Evolutionary conservation across 2,113 vertebrate genomes (phyloP), one percentile per base, ranked within the genome.

Genomic region (Eidolon helvum): DNA sequence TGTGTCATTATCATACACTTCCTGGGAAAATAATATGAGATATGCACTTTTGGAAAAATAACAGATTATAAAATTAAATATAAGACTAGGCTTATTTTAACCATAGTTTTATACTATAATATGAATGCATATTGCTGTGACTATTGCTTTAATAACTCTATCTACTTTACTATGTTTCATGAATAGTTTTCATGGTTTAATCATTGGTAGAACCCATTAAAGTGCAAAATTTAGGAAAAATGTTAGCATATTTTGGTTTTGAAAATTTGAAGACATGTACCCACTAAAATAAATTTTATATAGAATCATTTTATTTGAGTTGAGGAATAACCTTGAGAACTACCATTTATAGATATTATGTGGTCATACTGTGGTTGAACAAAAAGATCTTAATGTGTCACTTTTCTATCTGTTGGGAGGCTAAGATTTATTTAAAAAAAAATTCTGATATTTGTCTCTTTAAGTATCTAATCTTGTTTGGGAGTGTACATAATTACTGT

Each of bases 1-100:
- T 86, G 77, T 78, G 66, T 92, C 61, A 96, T 95, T 95, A 86
- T 77, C 22, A 45, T 88, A 43, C 68, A 78, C 35, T 94, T 96
- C 88, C 74, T 94, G 55, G 65, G 91, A 88, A 97, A 94, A 91
- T 4, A 85, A 6, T 91, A 45, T 93, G 50, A 91, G 61, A 72
- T 87, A 63, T 43, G 61, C 19, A 74, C 28, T 89, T 96, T 95
- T 79, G 28, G 12, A 83, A 96, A 94, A 83, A 50, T 92, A 90
- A 48, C 15, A 48, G 35, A 65, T 7, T 92, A 59, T 95, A 94
- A 87, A 96, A 93, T 82, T 87, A 90, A 94, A 83, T 68, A 26
- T 68, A 65, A 66, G 30, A 53, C 43, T 68, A 71, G 87, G 26
- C 26, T 82, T 71, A 85, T 71, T 93, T 86, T 69, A 92, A 53